Base-by-base conservation (phyloP, 2,113 vertebrate genomes). In the Rhagologus leucostigma region DNA sequence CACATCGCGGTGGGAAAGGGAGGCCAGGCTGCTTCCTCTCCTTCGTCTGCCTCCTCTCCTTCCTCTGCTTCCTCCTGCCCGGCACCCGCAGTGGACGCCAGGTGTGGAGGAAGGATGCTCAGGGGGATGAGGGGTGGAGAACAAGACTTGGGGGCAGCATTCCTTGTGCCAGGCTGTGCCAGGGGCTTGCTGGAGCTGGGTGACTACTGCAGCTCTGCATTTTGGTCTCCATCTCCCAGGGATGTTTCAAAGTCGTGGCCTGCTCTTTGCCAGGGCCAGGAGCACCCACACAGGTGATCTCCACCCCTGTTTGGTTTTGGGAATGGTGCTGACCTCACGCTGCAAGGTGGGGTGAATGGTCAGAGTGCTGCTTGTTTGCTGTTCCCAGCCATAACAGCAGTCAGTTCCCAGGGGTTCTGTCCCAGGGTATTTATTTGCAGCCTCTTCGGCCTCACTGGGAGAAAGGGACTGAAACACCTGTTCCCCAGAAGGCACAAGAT, bases 341-440 rank as follows among this genome's bases (percentile, higher is more conserved):
- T 49, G 50, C 1, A 4, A 49, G 21, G 8, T 12, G 20, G 17
- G 14, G 17, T 4, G 26, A 7, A 8, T 1, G 0, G n/a, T 46
- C 37, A 17, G 29, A 37, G 70, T 2, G 44, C 22, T 68, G 23
- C 22, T 55, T 0, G 0, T 70, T 35, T 41, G 56, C 52, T 53
- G 20, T 53, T 37, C 11, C 16, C 5, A 17, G n/a, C 50, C 29
- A 1, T 4, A 42, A 22, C 7, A 60, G 47, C 9, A 52, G 11
- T 6, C n/a, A 33, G 6, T 12, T 86, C 30, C 35, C 37, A 35
- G 27, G 27, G 26, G 2, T 15, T 39, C 22, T 3, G 24, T 77
- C n/a, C 46, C 68, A 32, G 26, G 10, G 23, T 16, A 6, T 78
- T 53, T 27, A 32, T 53, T 23, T 69, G 17, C 10, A 33, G 15